Percentiles rank a stretch among this genome's conserved stretches.
phyloP scores from a whole-genome alignment of 2,797 vertebrate genomes.

The Prunella strophiata region DNA sequence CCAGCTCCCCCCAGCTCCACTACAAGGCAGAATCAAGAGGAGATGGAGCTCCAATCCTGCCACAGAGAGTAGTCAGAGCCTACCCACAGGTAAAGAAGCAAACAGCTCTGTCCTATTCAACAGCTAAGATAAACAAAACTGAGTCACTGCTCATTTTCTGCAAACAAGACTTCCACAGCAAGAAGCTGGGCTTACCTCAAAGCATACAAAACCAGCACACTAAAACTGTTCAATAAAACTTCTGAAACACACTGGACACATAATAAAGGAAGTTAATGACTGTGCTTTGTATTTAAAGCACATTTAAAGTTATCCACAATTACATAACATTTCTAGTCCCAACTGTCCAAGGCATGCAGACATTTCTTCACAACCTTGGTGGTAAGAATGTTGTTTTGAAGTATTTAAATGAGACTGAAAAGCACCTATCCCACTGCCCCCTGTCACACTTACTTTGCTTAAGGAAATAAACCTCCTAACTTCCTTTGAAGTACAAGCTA shows the following conservation, averaged over 20 bases:
- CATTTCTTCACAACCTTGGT: background rate
- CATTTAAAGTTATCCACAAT: background rate
- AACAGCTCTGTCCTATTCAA: background rate
- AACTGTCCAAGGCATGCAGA: background rate
- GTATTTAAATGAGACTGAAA: background rate
- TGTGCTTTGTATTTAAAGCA: background rate
- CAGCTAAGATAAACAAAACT: background rate
- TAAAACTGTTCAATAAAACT: background rate
- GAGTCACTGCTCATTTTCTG: background rate
- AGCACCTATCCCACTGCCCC: background rate
- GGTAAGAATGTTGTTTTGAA: background rate
- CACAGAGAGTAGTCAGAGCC: background rate
- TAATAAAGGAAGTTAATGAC: background rate
- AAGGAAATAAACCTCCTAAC: background rate
- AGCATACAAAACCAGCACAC: background rate
- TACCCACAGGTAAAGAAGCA: background rate
- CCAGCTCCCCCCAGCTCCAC: fast-evolving
- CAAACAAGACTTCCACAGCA: background rate
- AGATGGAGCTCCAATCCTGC: background rate
- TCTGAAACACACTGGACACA: background rate
- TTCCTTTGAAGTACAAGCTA: background rate
- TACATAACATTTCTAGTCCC: background rate
- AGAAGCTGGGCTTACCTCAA: background rate
- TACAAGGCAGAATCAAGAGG: background rate
- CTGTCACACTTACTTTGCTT: background rate